Percentiles rank a stretch among this genome's conserved stretches.
These are phyloP conservation scores for Rhineura floridana DNA, from an alignment of 2,113 vertebrate genomes.

Conservation along the genomic window DNA sequence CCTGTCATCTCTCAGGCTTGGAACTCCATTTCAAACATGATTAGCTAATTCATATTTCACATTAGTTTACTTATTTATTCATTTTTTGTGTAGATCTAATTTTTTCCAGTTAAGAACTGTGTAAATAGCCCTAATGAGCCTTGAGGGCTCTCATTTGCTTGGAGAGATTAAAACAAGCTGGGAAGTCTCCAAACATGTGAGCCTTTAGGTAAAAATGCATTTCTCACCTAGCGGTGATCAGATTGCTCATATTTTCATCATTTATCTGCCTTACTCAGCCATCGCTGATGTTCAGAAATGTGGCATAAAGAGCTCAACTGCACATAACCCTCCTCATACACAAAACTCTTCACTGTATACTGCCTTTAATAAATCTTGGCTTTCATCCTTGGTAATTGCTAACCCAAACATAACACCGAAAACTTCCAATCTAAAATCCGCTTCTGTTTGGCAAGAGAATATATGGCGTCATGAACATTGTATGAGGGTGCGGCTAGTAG, in stretches of 20 bases:
- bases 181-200: constrained; percentile 43
- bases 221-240: not conserved
- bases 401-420: constrained; percentile 1
- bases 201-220: constrained; percentile 40
- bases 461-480: not conserved
- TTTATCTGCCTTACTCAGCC: not conserved
- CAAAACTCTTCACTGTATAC: not conserved
- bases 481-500: too few relatives aligned
- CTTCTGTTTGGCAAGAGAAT: not conserved
- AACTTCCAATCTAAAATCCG: not conserved
- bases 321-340: not conserved
- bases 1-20: constrained; percentile 24
- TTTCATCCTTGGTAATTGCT: constrained; percentile 1
- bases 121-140: constrained; percentile 73
- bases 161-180: constrained; percentile 67
- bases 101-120: constrained; percentile 72
- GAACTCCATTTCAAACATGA: constrained; percentile 56
- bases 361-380: constrained; percentile 14
- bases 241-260: not conserved
- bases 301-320: not conserved
- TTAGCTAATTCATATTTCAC: constrained; percentile 55
- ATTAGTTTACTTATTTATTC: constrained; percentile 65
- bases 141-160: constrained; percentile 74
- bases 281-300: not conserved
- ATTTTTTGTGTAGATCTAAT: constrained; percentile 64